A percentile compares a stretch with the other conserved stretches of the same genome.
phyloP scores from a whole-genome alignment of 2,888 invertebrate species.

The Platynereis dumerilii region DNA sequence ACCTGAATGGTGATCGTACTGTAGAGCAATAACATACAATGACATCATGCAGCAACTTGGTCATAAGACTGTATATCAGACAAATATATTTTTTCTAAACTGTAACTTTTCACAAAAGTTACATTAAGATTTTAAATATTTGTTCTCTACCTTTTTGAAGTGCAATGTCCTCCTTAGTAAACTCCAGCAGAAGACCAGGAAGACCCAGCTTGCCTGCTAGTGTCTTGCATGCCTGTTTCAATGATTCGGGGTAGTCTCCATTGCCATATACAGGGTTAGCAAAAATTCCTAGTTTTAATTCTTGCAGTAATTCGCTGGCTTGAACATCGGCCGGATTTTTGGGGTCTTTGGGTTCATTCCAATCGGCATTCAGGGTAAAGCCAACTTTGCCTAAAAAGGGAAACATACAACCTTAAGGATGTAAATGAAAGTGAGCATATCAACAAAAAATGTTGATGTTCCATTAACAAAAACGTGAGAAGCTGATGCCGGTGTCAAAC shows the following conservation, averaged over 20 bases:
- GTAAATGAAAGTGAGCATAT: no score
- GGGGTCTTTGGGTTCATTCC: constrained; percentile 36
- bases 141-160: constrained; percentile 42
- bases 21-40: no score
- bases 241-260: constrained; percentile 43
- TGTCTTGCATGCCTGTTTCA: constrained; percentile 22
- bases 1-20: no score
- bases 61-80: no score
- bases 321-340: constrained; percentile 23
- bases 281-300: constrained; percentile 51
- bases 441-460: no score
- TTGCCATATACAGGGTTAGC: constrained; percentile 53
- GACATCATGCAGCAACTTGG: no score
- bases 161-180: constrained; percentile 52
- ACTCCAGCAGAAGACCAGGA: constrained; percentile 51
- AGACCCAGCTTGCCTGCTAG: constrained; percentile 25
- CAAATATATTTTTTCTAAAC: no score
- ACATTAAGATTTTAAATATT: no score
- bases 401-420: constrained; percentile 1
- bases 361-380: constrained; percentile 37
- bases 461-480: no score
- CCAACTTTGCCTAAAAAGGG: constrained; percentile 34
- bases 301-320: constrained; percentile 31
- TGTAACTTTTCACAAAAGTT: no score
- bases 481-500: no score